Percentiles rank a stretch among this genome's conserved stretches.
Evolutionary conservation across 2,888 invertebrate genomes (phyloP).

Genomic region (Rhagonycha fulva): DNA sequence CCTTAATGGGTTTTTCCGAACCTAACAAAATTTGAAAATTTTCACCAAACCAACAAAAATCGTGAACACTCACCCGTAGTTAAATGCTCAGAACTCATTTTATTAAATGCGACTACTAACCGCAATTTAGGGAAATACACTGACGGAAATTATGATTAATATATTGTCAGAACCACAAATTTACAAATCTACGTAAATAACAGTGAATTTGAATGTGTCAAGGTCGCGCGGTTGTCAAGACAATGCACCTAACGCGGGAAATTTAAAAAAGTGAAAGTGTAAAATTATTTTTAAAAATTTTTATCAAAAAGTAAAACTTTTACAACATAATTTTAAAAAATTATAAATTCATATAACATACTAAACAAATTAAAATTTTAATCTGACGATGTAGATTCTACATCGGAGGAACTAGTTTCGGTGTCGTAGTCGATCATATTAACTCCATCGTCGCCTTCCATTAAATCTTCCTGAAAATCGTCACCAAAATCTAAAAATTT

Average conservation of each 20-base stretch:
- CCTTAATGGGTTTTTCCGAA: constrained; percentile 65
- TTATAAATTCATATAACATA: neutral
- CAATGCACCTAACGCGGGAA: neutral
- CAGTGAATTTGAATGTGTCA: neutral
- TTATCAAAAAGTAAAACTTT: neutral
- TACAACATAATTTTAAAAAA: neutral
- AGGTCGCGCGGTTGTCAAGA: neutral
- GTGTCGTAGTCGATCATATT: constrained; percentile 31
- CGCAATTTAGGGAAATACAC: neutral
- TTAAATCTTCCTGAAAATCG: constrained; percentile 18
- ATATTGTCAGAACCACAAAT: neutral
- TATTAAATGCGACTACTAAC: neutral
- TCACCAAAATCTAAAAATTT: constrained; percentile 22
- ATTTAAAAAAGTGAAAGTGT: neutral
- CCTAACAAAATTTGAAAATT: constrained; percentile 55
- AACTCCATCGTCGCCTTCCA: constrained; percentile 10
- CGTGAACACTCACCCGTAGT: neutral
- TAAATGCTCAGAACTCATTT: neutral
- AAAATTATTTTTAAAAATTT: neutral
- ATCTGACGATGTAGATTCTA: neutral
- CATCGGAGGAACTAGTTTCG: constrained; percentile 6
- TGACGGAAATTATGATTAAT: neutral
- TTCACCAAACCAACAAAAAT: neutral
- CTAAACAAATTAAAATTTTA: neutral
- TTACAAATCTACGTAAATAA: neutral